Base-by-base conservation (phyloP, 2,888 invertebrate species). In the Anarsia innoxiella region DNA sequence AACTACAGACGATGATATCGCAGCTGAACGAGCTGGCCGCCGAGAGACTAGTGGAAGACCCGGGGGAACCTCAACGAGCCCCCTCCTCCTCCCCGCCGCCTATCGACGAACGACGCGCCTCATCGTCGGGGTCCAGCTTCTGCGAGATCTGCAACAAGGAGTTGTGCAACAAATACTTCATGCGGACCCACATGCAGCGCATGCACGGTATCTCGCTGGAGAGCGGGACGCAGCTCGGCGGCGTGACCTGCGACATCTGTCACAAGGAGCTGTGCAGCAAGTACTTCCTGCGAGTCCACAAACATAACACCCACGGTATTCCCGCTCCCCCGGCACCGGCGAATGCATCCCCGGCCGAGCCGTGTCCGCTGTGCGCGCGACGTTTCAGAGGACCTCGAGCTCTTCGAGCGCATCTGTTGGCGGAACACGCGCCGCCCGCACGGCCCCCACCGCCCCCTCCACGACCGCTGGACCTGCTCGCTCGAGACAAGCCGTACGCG, bases 121-220 rank as follows among this genome's bases (percentile, higher is more conserved):
- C 89, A 27, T 88, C 90, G 0, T 73, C 77, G 11, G 80, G 94
- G 1, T 94, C 93, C 44, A 95, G 95, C 62, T 96, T 96, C 72
- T 98, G 98, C 71, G 97, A 97, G 70, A 96, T 98, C 47, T 98
- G 98, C 80, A 97, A 98, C 86, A 98, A 98, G 78, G 97, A 99
- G 80, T 86, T 99, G 53, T 99, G 99, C 86, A 99, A 99, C 86
- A 99, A 99, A 77, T 99, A 99, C 73, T 99, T 99, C 78, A 95
- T 99, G 93, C 96, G 98, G 72, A 99, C 98, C 1, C 99, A 99
- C 85, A 98, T 98, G 96, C 93, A 97, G 67, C 92, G 97, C 68
- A 98, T 99, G 95, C 99, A 96, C 75, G 96, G 96, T 29, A 96
- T 96, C 56, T 95, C 95, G 66, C 92, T 96, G 33, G 95, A 96